Percentiles rank a stretch among this genome's conserved stretches.
Evolutionary conservation across 2,113 vertebrate genomes (phyloP).

Genomic region (Datnioides undecimradiatus): DNA sequence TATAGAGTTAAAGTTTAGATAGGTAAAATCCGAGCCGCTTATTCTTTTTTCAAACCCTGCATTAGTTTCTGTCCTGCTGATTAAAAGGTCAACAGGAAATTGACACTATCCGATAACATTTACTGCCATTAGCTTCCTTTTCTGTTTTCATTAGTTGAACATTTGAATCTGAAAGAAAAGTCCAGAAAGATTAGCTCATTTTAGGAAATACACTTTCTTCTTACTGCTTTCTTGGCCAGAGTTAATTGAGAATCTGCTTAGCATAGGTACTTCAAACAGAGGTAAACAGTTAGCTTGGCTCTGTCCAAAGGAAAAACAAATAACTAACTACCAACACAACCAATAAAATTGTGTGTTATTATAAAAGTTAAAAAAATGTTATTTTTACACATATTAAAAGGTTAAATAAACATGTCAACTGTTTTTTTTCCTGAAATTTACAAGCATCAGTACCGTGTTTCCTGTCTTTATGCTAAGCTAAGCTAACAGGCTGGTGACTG

Average conservation of each 20-base stretch:
- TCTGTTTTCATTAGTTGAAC: neutral
- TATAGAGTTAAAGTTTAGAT: slow-evolving; percentile 18
- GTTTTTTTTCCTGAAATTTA: too few relatives aligned
- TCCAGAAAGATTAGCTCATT: neutral
- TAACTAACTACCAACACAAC: too few relatives aligned
- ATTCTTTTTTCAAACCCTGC: slow-evolving; percentile 8
- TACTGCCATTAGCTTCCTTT: neutral
- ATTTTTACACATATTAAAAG: too few relatives aligned
- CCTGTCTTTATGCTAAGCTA: neutral
- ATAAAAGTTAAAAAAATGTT: too few relatives aligned
- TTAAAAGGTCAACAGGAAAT: neutral
- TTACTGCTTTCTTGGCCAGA: neutral
- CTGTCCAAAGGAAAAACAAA: too few relatives aligned
- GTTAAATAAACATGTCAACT: too few relatives aligned
- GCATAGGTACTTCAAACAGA: too few relatives aligned
- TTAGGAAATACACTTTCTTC: too few relatives aligned
- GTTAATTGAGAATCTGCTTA: neutral
- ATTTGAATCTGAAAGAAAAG: neutral
- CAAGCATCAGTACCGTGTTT: too few relatives aligned
- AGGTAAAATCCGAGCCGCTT: slow-evolving; percentile 20
- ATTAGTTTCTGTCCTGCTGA: neutral
- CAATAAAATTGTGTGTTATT: too few relatives aligned
- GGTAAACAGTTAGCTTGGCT: too few relatives aligned
- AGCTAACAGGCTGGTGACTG: neutral
- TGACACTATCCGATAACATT: neutral